Evolutionary conservation across 2,113 vertebrate genomes (phyloP).

Genomic region (Oryzias curvinotus): DNA sequence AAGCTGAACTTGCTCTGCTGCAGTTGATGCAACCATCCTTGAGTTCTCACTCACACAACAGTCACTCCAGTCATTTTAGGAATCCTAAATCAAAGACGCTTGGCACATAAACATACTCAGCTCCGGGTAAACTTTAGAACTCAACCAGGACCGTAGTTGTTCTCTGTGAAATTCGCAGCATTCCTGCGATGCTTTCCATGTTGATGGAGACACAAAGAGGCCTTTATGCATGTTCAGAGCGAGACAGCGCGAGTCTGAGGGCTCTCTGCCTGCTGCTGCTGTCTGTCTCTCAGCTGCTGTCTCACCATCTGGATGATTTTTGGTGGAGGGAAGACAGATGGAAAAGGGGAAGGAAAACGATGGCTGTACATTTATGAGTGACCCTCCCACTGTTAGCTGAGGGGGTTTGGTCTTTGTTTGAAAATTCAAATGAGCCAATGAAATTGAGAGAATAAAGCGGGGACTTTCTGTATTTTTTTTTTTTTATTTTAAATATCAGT

Average conservation of each 20-base stretch:
- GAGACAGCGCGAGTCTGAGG: conserved; percentile 29
- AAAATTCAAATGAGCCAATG: conserved; percentile 68
- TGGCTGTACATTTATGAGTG: conserved; percentile 40
- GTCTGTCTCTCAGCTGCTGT: conserved; percentile 62
- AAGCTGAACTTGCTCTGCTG: neutral
- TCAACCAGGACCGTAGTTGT: conserved; percentile 34
- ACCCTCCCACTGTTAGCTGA: neutral
- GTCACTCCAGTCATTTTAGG: conserved; percentile 10
- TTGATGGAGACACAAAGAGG: conserved; percentile 65
- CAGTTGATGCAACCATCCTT: neutral
- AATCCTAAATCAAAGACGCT: conserved; percentile 20
- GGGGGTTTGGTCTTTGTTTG: conserved; percentile 31
- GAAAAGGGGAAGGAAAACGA: conserved; percentile 28
- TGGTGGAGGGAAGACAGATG: conserved; percentile 35
- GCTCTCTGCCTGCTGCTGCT: conserved; percentile 57
- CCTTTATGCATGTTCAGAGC: conserved; percentile 56
- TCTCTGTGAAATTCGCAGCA: conserved; percentile 42
- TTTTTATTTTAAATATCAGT: too few species aligned
- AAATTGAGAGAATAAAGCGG: conserved; percentile 7
- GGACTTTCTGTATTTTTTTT: neutral
- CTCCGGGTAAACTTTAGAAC: conserved; percentile 11
- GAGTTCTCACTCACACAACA: neutral
- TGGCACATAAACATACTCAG: conserved; percentile 17
- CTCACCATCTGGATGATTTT: conserved; percentile 65
- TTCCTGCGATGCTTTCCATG: conserved; percentile 59